These are phyloP conservation scores for Hypercompe scribonia DNA, from an alignment of 2,888 invertebrate genomes.

Conservation along the genomic window DNA sequence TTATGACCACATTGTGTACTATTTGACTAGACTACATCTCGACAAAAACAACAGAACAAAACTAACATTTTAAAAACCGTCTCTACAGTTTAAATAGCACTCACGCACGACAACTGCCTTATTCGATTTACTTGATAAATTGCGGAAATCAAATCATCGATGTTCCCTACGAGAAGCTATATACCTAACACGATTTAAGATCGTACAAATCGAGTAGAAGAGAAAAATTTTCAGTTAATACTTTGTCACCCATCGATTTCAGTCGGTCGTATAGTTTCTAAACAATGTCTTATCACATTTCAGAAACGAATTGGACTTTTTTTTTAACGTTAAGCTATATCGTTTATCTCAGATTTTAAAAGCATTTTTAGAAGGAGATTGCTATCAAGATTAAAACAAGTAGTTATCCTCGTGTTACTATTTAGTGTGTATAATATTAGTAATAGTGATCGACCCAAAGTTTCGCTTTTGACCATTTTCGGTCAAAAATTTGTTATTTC, in stretches of 20 bases:
- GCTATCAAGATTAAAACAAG: too few relatives aligned
- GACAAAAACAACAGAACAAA: neutral
- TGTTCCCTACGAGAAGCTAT: constrained; percentile 1
- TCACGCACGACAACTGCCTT: neutral
- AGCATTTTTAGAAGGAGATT: too few relatives aligned
- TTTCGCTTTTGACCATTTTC: too few relatives aligned
- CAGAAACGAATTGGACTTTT: neutral
- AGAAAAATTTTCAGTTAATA: neutral
- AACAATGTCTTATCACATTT: neutral
- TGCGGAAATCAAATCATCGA: constrained; percentile 10
- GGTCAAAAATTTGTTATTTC: too few relatives aligned
- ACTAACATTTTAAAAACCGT: neutral
- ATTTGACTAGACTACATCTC: too few relatives aligned
- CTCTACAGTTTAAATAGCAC: neutral
- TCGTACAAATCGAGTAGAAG: constrained; percentile 5
- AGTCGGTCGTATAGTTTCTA: neutral
- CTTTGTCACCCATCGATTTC: neutral
- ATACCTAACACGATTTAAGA: constrained; percentile 6
- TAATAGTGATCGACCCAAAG: too few relatives aligned
- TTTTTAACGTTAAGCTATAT: too few relatives aligned
- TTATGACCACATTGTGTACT: too few relatives aligned
- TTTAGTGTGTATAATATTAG: too few relatives aligned
- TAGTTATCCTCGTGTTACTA: too few relatives aligned
- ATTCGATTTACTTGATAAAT: constrained; percentile 1
- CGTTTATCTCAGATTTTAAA: too few relatives aligned